Percentiles rank a stretch among this genome's conserved stretches.
phyloP scores from a whole-genome alignment of 92 coral and sea anemone genomes.

The Paragorgia papillata region DNA sequence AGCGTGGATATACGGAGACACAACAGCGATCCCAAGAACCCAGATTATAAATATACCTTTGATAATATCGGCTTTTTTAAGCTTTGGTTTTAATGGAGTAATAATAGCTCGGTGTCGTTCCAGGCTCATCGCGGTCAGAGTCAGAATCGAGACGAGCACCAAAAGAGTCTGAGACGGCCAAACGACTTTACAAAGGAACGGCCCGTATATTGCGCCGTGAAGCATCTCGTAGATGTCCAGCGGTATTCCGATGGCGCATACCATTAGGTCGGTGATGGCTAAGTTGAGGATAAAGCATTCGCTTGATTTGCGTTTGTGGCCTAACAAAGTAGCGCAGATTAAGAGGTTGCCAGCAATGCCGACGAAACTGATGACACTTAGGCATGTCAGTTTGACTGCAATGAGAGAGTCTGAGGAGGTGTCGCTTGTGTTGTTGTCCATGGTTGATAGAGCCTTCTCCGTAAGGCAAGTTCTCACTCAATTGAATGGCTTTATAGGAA shows the following conservation, averaged over 20 bases:
- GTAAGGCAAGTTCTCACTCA: no score
- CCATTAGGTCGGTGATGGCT: constrained; percentile 64
- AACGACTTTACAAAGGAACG: constrained; percentile 50
- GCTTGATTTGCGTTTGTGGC: constrained; percentile 58
- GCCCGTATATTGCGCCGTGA: constrained; percentile 30
- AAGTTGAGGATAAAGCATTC: constrained; percentile 73
- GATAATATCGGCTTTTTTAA: constrained; percentile 44
- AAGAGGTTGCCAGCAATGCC: constrained; percentile 65
- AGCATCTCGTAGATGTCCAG: constrained; percentile 51
- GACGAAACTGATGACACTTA: constrained; percentile 57
- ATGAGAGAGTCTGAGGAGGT: background rate
- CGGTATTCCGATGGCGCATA: constrained; percentile 46
- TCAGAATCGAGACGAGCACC: constrained; percentile 5
- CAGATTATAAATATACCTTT: constrained; percentile 58
- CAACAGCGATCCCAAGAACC: constrained; percentile 58
- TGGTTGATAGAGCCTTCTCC: no score
- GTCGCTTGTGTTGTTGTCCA: no score
- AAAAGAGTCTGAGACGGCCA: constrained; percentile 42
- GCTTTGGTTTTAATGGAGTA: constrained; percentile 68
- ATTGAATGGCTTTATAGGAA: no score
- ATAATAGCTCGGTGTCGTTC: constrained; percentile 57
- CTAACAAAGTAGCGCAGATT: constrained; percentile 51
- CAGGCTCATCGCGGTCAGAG: constrained; percentile 37
- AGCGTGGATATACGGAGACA: constrained; percentile 59
- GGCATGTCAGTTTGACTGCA: constrained; percentile 54